A percentile compares a stretch with the other conserved stretches of the same genome.
Evolutionary conservation across 2,113 vertebrate species (phyloP).

Genomic region (Tragelaphus scriptus): DNA sequence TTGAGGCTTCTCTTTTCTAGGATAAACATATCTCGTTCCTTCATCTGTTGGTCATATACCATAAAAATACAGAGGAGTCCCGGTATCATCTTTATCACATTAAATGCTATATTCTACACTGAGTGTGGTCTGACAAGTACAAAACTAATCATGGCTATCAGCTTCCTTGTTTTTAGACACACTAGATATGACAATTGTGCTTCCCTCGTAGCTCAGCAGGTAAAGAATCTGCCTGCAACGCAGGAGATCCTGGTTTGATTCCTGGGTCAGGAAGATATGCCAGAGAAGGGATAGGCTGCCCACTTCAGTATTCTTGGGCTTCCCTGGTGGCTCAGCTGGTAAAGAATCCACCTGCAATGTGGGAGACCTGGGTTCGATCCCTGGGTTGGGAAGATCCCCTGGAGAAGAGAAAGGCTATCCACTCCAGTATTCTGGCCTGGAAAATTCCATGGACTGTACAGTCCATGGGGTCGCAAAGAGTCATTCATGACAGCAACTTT

Average conservation of each 20-base stretch:
- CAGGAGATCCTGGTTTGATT: not conserved
- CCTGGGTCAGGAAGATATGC: rapidly evolving
- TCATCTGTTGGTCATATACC: not conserved
- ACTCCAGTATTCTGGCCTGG: not conserved
- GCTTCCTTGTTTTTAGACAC: constrained; percentile 11
- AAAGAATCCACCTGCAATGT: not conserved
- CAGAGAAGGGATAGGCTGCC: not conserved
- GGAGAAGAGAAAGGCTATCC: not conserved
- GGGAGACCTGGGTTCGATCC: not conserved
- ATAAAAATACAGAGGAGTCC: not conserved
- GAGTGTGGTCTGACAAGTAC: not conserved
- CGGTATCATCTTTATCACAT: not conserved
- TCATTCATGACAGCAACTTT: not conserved
- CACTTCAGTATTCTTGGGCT: not conserved
- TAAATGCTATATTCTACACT: not conserved
- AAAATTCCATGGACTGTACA: not conserved
- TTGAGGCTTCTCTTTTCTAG: not conserved
- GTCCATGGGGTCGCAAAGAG: not conserved
- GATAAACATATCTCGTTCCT: not conserved
- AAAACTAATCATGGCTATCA: not conserved
- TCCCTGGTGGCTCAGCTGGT: not conserved
- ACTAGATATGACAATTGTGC: not conserved
- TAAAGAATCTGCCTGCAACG: not conserved
- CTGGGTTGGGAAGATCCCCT: not conserved
- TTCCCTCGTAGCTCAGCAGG: not conserved